Evolutionary conservation across 2,888 invertebrate genomes (phyloP).

Genomic region (Emmelina monodactyla): DNA sequence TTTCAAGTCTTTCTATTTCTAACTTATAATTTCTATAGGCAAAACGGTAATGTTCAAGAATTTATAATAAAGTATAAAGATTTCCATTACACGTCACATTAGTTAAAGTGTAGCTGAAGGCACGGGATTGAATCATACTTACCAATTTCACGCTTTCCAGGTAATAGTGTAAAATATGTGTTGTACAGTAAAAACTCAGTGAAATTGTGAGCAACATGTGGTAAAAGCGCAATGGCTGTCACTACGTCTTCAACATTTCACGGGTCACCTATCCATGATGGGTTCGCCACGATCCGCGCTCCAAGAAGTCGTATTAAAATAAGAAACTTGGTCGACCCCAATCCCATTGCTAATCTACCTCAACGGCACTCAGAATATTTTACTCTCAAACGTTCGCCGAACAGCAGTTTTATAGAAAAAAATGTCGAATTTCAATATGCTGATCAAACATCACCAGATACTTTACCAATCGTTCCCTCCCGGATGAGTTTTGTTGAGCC

Average conservation of each 20-base stretch:
- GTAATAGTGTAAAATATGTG: slow-evolving; percentile 22
- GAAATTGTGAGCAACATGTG: background rate
- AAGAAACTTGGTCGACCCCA: slow-evolving; percentile 54
- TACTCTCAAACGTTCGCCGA: slow-evolving; percentile 50
- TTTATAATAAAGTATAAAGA: no score
- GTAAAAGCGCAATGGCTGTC: slow-evolving; percentile 29
- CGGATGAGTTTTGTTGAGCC: slow-evolving; percentile 53
- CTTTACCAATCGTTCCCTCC: slow-evolving; percentile 20
- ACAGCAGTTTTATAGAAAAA: slow-evolving; percentile 48
- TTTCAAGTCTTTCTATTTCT: no score
- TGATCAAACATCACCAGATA: slow-evolving; percentile 25
- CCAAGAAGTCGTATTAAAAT: slow-evolving; percentile 61
- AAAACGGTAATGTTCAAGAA: no score
- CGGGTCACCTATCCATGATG: slow-evolving; percentile 77
- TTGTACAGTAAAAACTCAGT: background rate
- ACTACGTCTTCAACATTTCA: slow-evolving; percentile 52
- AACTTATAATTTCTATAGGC: no score
- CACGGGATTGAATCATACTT: slow-evolving; percentile 27
- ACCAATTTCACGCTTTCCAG: slow-evolving; percentile 37
- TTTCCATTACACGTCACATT: slow-evolving; percentile 20
- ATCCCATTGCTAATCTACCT: slow-evolving; percentile 45
- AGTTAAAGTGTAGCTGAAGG: slow-evolving; percentile 18
- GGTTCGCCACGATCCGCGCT: slow-evolving; percentile 85
- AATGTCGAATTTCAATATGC: slow-evolving; percentile 48
- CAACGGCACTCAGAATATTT: slow-evolving; percentile 61